Evolutionary conservation across 1,140 invertebrate species (phyloP).

Genomic region (Eupristina koningsbergeri): DNA sequence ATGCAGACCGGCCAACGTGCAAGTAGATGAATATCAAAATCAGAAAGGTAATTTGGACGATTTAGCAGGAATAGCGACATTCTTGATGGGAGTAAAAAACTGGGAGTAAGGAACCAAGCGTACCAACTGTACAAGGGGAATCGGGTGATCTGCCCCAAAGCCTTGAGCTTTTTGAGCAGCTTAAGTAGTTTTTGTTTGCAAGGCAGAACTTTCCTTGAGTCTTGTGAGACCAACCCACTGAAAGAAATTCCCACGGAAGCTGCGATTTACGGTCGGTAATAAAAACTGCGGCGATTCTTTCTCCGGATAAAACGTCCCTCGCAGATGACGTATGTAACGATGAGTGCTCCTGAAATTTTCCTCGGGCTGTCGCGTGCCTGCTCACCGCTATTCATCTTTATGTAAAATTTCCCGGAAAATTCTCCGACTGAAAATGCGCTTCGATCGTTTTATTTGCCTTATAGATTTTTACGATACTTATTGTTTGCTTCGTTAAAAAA

Average conservation of each 20-base stretch:
- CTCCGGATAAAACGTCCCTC: slow-evolving; percentile 35
- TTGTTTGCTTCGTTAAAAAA: too few relatives aligned
- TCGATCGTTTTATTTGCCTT: neutral
- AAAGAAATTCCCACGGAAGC: slow-evolving; percentile 40
- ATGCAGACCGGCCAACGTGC: too few relatives aligned
- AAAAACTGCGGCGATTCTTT: slow-evolving; percentile 49
- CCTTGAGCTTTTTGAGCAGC: slow-evolving; percentile 33
- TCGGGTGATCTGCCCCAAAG: slow-evolving; percentile 41
- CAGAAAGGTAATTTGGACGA: neutral
- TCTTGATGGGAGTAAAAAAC: slow-evolving; percentile 30
- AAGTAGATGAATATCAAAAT: too few relatives aligned
- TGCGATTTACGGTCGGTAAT: slow-evolving; percentile 47
- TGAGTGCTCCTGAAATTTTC: slow-evolving; percentile 35
- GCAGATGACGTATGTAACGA: slow-evolving; percentile 49
- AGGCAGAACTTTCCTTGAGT: slow-evolving; percentile 11
- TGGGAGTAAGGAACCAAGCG: neutral
- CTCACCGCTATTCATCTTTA: neutral
- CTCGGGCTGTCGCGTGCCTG: neutral
- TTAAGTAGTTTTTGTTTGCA: slow-evolving; percentile 50
- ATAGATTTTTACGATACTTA: neutral
- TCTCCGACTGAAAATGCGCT: too few relatives aligned
- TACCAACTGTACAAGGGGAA: too few relatives aligned
- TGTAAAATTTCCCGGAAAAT: slow-evolving; percentile 4
- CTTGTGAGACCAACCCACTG: neutral
- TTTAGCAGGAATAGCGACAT: slow-evolving; percentile 4